A percentile compares a stretch with the other conserved stretches of the same genome.
Conservation (phyloP, 2,113 vertebrate species). For the Oreocharis arfaki region DNA sequence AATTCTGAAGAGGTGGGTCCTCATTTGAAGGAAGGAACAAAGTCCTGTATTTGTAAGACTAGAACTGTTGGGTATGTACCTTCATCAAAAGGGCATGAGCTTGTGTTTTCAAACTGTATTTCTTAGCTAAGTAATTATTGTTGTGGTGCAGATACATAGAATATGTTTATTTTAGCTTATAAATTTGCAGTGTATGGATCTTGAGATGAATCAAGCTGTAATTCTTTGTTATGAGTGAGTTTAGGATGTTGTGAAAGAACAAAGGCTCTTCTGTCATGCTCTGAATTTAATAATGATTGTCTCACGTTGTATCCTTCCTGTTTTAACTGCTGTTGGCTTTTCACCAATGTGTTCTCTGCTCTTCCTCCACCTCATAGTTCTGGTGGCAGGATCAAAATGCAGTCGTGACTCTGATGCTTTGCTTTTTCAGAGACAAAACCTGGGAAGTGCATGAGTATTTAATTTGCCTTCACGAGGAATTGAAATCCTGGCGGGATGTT, state of each 20-base stretch:
- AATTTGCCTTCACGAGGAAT: conserved; percentile 85
- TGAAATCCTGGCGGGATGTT: conserved; percentile 94
- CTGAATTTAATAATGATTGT: background rate
- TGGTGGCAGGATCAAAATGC: background rate
- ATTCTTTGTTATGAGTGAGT: background rate
- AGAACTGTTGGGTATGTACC: background rate
- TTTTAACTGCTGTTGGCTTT: background rate
- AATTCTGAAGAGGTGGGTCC: background rate
- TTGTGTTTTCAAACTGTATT: background rate
- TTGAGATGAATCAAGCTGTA: background rate
- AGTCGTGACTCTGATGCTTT: background rate
- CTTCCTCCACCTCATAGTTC: background rate
- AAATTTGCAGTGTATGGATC: background rate
- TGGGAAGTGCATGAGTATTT: conserved; percentile 94
- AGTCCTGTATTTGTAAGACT: background rate
- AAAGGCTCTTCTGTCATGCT: background rate
- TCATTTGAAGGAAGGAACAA: background rate
- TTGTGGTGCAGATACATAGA: background rate
- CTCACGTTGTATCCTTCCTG: background rate
- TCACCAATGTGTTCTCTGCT: background rate
- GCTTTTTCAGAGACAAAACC: conserved; percentile 83
- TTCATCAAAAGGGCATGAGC: background rate
- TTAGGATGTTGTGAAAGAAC: background rate
- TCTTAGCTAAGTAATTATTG: background rate
- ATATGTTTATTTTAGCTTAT: background rate